Conservation (phyloP, 2,888 invertebrate species). For the Tiphia femorata region DNA sequence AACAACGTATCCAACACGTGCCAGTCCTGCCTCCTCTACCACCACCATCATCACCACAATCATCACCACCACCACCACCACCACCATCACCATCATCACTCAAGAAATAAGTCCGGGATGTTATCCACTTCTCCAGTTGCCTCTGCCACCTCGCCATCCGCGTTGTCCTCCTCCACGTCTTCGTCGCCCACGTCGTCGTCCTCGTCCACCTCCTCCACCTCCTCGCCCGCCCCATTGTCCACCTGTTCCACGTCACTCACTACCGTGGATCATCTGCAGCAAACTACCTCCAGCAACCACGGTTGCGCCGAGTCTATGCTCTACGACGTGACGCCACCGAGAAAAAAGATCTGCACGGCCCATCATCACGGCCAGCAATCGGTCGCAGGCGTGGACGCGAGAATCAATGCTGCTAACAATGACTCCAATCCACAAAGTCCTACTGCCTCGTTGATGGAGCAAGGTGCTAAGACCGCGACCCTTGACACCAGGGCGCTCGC, state of each 20-base stretch:
- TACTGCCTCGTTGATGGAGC: constrained; percentile 63
- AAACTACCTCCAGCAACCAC: constrained; percentile 33
- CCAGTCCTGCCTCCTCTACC: constrained; percentile 46
- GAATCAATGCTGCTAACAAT: constrained; percentile 24
- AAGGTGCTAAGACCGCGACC: constrained; percentile 59
- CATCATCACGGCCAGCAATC: constrained; percentile 52
- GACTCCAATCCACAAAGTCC: constrained; percentile 44
- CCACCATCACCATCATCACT: constrained; percentile 50
- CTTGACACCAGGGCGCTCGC: constrained; percentile 83
- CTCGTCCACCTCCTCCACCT: constrained; percentile 5
- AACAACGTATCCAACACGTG: constrained; percentile 32
- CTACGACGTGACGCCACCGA: constrained; percentile 50
- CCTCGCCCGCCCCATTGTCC: constrained; percentile 14
- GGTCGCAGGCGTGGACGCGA: constrained; percentile 36
- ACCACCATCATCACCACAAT: constrained; percentile 51
- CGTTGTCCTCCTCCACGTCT: constrained; percentile 14
- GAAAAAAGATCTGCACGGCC: constrained; percentile 56
- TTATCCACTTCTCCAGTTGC: constrained; percentile 15
- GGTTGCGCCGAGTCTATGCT: constrained; percentile 23
- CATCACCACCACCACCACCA: constrained; percentile 52
- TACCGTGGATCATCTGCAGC: constrained; percentile 29
- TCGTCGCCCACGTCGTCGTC: constrained; percentile 7
- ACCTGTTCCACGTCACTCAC: constrained; percentile 17
- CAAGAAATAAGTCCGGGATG: constrained; percentile 43
- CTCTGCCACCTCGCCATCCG: constrained; percentile 9